Evolutionary conservation across 2,888 invertebrate species (phyloP).

Genomic region (Andrena dorsata): DNA sequence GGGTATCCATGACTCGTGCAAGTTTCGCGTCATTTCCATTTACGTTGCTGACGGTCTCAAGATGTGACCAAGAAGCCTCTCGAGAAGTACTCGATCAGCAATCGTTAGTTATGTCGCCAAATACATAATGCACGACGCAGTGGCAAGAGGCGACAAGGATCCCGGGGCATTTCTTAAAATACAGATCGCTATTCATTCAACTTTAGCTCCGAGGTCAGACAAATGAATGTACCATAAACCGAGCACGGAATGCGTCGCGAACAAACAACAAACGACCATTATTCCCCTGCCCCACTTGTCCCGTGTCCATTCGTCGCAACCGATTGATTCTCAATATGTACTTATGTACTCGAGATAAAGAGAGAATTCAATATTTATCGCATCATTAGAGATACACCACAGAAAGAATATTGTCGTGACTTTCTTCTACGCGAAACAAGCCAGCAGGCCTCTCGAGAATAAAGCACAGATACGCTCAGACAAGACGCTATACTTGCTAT

Average conservation of each 20-base stretch:
- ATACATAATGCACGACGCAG: not conserved
- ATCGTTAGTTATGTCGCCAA: not conserved
- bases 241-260: slow-evolving; percentile 31
- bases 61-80: not conserved
- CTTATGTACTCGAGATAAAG: not conserved
- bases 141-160: slow-evolving; percentile 2
- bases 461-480: slow-evolving; percentile 24
- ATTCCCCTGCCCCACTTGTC: not conserved
- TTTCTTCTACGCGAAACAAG: slow-evolving; percentile 20
- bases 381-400: too few species aligned
- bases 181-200: slow-evolving; percentile 55
- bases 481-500: slow-evolving; percentile 32
- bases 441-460: slow-evolving; percentile 13
- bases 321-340: not conserved
- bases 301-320: not conserved
- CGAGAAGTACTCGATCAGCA: not conserved
- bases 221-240: slow-evolving; percentile 48
- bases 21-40: too few species aligned
- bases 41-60: too few species aligned
- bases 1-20: too few species aligned
- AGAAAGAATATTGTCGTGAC: not conserved
- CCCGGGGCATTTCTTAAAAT: slow-evolving; percentile 31
- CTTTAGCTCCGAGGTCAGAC: slow-evolving; percentile 44
- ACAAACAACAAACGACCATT: slow-evolving; percentile 13
- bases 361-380: not conserved